These are phyloP conservation scores for Nothura maculosa DNA, from an alignment of 2,797 vertebrate genomes.

Conservation along the genomic window DNA sequence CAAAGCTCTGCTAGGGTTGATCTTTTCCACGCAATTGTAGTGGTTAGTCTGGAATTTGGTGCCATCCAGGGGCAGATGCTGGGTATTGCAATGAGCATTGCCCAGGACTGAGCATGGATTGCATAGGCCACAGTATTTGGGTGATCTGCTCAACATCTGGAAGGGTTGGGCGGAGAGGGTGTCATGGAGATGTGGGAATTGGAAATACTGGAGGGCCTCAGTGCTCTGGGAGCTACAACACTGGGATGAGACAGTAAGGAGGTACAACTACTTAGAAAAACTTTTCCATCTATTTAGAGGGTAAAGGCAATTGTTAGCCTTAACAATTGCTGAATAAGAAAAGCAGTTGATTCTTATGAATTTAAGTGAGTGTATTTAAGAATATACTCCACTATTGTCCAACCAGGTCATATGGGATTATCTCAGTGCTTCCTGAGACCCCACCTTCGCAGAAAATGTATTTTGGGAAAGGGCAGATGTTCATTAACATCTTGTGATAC, in stretches of 20 bases:
- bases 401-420: not conserved
- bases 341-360: not conserved
- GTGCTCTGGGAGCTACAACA: not conserved
- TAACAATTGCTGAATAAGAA: not conserved
- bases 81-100: too few species aligned
- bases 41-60: not conserved
- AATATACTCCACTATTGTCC: not conserved
- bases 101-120: too few species aligned
- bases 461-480: too few species aligned
- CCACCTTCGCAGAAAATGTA: not conserved
- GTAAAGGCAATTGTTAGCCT: too few species aligned
- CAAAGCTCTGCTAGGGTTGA: too few species aligned
- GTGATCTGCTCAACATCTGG: not conserved
- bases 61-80: not conserved
- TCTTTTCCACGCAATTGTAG: too few species aligned
- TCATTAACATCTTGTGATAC: too few species aligned
- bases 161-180: fast-evolving
- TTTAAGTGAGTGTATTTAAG: not conserved
- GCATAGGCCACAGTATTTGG: too few species aligned
- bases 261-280: too few species aligned
- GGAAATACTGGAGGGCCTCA: fast-evolving
- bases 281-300: too few species aligned
- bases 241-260: fast-evolving
- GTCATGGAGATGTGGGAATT: fast-evolving
- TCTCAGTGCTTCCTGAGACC: not conserved